A percentile compares a stretch with the other conserved stretches of the same genome.
These are phyloP conservation scores for human (Homo sapiens) DNA, from an alignment of 2,113 vertebrate genomes.

Conservation along the genomic window GRCh38 chr7:78707501-78708000, in stretches of 20 bases:
- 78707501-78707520: constrained; percentile 70
- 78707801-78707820: constrained; percentile 68
- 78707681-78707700: constrained; percentile 82
- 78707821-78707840: constrained; percentile 49
- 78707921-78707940: constrained; percentile 33
- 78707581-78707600: constrained; percentile 86
- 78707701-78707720: constrained; percentile 86
- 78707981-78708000: background rate
- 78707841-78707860: constrained; percentile 67
- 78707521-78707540: constrained; percentile 65
- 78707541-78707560: constrained; percentile 74
- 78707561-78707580: constrained; percentile 78
- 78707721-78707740: constrained; percentile 79
- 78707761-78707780: constrained; percentile 79
- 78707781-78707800: constrained; percentile 81
- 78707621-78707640: constrained; percentile 81
- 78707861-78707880: constrained; percentile 12
- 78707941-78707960: constrained; percentile 33
- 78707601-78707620: constrained; percentile 84
- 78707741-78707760: constrained; percentile 84
- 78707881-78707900: constrained; percentile 41
- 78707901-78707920: constrained; percentile 38
- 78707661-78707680: constrained; percentile 85
- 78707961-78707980: background rate
- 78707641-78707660: constrained; percentile 82